Evolutionary conservation across 1,140 invertebrate genomes (phyloP).

Genomic region (Eulimnadia texana): DNA sequence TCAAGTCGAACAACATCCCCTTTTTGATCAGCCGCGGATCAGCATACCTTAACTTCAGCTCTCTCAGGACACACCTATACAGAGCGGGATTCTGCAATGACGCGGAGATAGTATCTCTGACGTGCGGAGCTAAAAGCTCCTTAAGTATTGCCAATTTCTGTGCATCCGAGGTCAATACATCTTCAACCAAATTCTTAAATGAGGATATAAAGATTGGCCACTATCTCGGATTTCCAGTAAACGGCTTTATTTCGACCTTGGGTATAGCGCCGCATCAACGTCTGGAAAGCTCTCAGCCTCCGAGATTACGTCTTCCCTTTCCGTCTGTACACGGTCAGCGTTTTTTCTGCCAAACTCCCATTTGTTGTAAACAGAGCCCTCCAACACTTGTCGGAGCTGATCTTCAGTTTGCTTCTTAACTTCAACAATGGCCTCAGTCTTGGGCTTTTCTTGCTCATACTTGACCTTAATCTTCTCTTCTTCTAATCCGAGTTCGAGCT

Average conservation of each 20-base stretch:
- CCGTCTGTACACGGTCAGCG: no score
- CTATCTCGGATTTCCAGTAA: background rate
- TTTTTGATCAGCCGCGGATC: background rate
- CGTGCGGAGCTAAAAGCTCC: background rate
- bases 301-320: no score
- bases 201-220: slow-evolving; percentile 3
- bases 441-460: no score
- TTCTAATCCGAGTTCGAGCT: no score
- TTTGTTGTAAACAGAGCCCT: no score
- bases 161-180: background rate
- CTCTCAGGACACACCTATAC: background rate
- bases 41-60: background rate
- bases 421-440: no score
- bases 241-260: background rate
- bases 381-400: background rate
- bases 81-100: background rate
- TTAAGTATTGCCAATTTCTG: background rate
- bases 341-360: no score
- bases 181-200: background rate
- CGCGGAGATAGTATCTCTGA: background rate
- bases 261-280: background rate
- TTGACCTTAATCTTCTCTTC: no score
- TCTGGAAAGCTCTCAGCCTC: background rate
- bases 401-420: background rate
- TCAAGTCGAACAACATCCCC: background rate